Percentiles rank a stretch among this genome's conserved stretches.
These are phyloP conservation scores for Drosophila suboccidentalis DNA, from an alignment of 2,888 invertebrate genomes.

Conservation along the genomic window DNA sequence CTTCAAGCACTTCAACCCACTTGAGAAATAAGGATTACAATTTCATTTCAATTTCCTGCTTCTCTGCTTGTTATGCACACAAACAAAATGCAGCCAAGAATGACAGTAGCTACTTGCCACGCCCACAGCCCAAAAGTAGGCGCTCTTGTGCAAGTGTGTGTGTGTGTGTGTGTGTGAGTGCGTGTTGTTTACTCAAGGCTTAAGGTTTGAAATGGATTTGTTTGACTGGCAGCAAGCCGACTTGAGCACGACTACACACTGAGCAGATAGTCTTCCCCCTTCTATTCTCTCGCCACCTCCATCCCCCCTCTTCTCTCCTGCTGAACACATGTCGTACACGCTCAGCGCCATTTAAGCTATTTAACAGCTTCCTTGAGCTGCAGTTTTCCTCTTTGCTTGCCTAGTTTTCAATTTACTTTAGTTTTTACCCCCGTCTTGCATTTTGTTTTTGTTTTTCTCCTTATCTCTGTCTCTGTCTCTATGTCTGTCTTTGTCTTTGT, in stretches of 20 bases:
- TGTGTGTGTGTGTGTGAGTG: slow-evolving; percentile 36
- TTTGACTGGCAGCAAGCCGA: slow-evolving; percentile 76
- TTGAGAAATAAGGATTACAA: slow-evolving; percentile 76
- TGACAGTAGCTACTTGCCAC: slow-evolving; percentile 55
- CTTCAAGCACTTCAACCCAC: slow-evolving; percentile 47
- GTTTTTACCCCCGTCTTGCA: slow-evolving; percentile 46
- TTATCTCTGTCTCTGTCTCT: slow-evolving; percentile 1
- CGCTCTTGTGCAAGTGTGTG: slow-evolving; percentile 7
- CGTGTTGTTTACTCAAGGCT: slow-evolving; percentile 78
- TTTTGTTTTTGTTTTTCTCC: slow-evolving; percentile 32
- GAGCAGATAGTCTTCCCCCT: slow-evolving; percentile 35
- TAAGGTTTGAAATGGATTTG: slow-evolving; percentile 80
- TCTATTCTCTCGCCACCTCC: background rate
- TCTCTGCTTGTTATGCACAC: slow-evolving; percentile 61
- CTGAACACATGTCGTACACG: slow-evolving; percentile 73
- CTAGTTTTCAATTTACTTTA: slow-evolving; percentile 68
- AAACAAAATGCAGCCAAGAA: slow-evolving; percentile 65
- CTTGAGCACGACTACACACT: slow-evolving; percentile 62
- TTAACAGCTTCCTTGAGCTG: slow-evolving; percentile 68
- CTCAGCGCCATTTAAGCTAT: slow-evolving; percentile 71
- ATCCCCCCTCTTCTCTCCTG: background rate
- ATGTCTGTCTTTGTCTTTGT: slow-evolving; percentile 45
- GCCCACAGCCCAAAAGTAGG: slow-evolving; percentile 41
- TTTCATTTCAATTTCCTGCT: slow-evolving; percentile 78
- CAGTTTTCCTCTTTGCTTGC: slow-evolving; percentile 61